Percentiles rank a stretch among this genome's conserved stretches.
phyloP scores from a whole-genome alignment of 2,797 vertebrate species.

The Poecilia velifera region DNA sequence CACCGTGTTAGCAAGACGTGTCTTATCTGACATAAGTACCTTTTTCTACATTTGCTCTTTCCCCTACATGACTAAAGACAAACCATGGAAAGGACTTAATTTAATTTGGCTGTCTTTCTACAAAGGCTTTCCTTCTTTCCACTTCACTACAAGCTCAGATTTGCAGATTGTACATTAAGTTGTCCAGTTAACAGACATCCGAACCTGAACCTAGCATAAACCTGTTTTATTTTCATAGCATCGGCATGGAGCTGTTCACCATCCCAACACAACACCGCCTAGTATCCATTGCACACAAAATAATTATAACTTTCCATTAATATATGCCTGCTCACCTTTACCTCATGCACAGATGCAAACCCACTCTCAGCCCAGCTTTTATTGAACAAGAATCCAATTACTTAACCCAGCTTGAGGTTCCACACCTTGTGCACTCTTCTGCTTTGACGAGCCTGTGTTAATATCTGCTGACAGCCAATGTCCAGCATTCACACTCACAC shows the following conservation, averaged over 20 bases:
- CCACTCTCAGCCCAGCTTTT: slow-evolving; percentile 77
- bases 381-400: slow-evolving; percentile 97
- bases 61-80: not conserved
- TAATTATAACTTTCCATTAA: slow-evolving; percentile 28
- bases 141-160: not conserved
- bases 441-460: slow-evolving; percentile 87
- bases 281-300: slow-evolving; percentile 17
- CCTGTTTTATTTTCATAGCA: not conserved
- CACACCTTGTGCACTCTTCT: slow-evolving; percentile 80
- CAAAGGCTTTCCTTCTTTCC: not conserved
- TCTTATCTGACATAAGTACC: not conserved
- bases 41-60: not conserved
- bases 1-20: not conserved
- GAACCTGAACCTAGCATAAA: not conserved
- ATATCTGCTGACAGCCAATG: slow-evolving; percentile 89
- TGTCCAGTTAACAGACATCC: not conserved
- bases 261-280: not conserved
- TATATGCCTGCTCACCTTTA: slow-evolving; percentile 25
- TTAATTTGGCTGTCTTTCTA: not conserved
- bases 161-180: not conserved
- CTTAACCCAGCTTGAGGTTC: slow-evolving; percentile 90
- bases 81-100: not conserved
- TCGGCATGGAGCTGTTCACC: not conserved
- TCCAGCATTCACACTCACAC: slow-evolving; percentile 58
- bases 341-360: slow-evolving; percentile 31